Evolutionary conservation across 2,797 vertebrate genomes (phyloP), one percentile per base, ranked within the genome.

Genomic region (Knipowitschia caucasica): DNA sequence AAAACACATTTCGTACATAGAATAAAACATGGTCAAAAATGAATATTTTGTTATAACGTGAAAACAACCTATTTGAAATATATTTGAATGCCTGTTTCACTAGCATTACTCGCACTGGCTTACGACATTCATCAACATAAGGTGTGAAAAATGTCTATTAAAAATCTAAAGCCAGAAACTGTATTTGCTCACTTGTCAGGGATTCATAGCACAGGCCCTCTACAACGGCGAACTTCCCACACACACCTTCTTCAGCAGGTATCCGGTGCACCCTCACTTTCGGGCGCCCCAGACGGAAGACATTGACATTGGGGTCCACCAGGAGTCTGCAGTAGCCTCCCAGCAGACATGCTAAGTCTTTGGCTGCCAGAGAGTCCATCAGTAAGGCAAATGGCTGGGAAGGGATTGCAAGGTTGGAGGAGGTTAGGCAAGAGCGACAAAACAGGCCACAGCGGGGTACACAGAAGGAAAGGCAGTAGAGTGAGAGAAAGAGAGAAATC

Each of bases 281-380:
- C 56, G 86, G 85, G 88, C 89, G 67, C 82, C 91, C 89, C 93
- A 94, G 94, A 66, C 90, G 89, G 84, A 97, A 96, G 83, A 98
- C 87, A 72, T 91, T 90, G 80, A 78, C 72, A 45, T 76, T 88
- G 12, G 92, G 91, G 75, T 96, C 92, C 34, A 97, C 93, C 29
- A 94, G 86, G 64, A 99, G 88, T 80, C 89, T 92, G 87, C 94
- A 96, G 88, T 98, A 99, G 53, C 97, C 97, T 62, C 72, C 84
- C 53, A 99, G 89, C 69, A 98, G 89, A 84, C 97, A 99, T 53
- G 93, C 91, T 60, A 99, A 90, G 75, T 99, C 95, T 91, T 99
- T 99, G 31, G 97, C 97, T 68, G 92, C 92, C 81, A 91, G 91
- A 46, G 93, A 92, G 74, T 99, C 96, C 90, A 99, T 91, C 78